These are phyloP conservation scores for Ennomos fuscantarius DNA, from an alignment of 2,888 invertebrate genomes.

Conservation along the genomic window DNA sequence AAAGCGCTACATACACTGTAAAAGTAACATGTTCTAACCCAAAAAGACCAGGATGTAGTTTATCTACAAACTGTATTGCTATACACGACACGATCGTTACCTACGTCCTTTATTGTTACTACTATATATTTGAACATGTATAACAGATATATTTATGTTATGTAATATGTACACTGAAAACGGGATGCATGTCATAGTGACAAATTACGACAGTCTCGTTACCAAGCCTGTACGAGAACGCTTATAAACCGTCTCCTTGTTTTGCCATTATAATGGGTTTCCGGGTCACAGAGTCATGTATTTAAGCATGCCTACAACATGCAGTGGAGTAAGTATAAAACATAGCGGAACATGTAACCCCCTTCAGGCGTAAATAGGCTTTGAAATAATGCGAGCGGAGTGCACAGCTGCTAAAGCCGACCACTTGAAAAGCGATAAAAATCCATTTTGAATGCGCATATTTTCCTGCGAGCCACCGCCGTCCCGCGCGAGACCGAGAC, in stretches of 20 bases:
- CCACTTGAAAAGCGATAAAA: slow-evolving; percentile 80
- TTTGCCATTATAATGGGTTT: slow-evolving; percentile 38
- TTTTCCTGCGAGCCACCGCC: slow-evolving; percentile 69
- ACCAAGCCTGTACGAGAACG: slow-evolving; percentile 29
- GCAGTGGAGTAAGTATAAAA: slow-evolving; percentile 19
- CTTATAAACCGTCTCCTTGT: slow-evolving; percentile 27
- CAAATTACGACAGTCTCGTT: slow-evolving; percentile 39
- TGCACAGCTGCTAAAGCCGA: slow-evolving; percentile 65
- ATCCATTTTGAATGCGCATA: slow-evolving; percentile 81
- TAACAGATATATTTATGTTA: slow-evolving; percentile 9
- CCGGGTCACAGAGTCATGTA: slow-evolving; percentile 32
- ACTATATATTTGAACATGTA: no score
- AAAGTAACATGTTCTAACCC: slow-evolving; percentile 50
- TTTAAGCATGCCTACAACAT: slow-evolving; percentile 11
- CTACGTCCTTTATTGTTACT: slow-evolving; percentile 17
- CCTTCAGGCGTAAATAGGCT: slow-evolving; percentile 42
- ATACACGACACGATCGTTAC: slow-evolving; percentile 9
- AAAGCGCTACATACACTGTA: slow-evolving; percentile 32
- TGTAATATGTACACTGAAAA: slow-evolving; percentile 20
- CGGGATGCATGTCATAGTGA: slow-evolving; percentile 33
- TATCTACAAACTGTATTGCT: slow-evolving; percentile 13
- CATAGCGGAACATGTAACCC: slow-evolving; percentile 29
- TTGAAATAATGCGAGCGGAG: slow-evolving; percentile 51
- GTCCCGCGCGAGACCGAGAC: slow-evolving; percentile 65
- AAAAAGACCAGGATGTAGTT: slow-evolving; percentile 40